phyloP scores from a whole-genome alignment of 2,888 invertebrate genomes.

The Drosophila meridionalis region DNA sequence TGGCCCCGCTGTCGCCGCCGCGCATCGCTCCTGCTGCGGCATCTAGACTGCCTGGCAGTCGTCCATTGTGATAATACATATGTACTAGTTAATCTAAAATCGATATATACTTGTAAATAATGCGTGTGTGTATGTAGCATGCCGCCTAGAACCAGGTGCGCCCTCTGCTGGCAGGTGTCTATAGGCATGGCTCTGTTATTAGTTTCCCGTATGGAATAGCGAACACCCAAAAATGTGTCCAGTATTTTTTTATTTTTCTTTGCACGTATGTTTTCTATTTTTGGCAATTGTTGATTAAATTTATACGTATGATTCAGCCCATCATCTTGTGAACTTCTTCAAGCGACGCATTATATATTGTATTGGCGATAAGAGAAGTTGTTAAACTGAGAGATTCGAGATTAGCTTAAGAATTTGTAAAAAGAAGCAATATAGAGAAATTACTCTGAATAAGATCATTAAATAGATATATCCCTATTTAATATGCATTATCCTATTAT shows the following conservation, averaged over 20 bases:
- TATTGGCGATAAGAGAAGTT: neutral
- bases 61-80: slow-evolving; percentile 71
- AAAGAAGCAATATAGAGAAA: slow-evolving; percentile 5
- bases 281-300: slow-evolving; percentile 36
- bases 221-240: neutral
- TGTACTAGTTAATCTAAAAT: slow-evolving; percentile 63
- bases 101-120: slow-evolving; percentile 66
- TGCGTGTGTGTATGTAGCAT: slow-evolving; percentile 41
- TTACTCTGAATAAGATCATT: slow-evolving; percentile 4
- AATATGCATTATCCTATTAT: neutral
- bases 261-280: neutral
- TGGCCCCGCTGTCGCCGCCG: slow-evolving; percentile 14
- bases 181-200: slow-evolving; percentile 25
- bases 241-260: slow-evolving; percentile 11
- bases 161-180: slow-evolving; percentile 10
- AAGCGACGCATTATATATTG: neutral
- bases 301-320: slow-evolving; percentile 26
- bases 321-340: neutral
- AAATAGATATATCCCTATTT: slow-evolving; percentile 1
- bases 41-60: slow-evolving; percentile 60
- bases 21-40: slow-evolving; percentile 70
- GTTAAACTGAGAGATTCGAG: too few species aligned
- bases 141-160: neutral
- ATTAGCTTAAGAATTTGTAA: neutral
- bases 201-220: slow-evolving; percentile 8